Percentiles rank a stretch among this genome's conserved stretches.
These are phyloP conservation scores for Lethrus apterus DNA, from an alignment of 1,140 invertebrate species.

Conservation along the genomic window DNA sequence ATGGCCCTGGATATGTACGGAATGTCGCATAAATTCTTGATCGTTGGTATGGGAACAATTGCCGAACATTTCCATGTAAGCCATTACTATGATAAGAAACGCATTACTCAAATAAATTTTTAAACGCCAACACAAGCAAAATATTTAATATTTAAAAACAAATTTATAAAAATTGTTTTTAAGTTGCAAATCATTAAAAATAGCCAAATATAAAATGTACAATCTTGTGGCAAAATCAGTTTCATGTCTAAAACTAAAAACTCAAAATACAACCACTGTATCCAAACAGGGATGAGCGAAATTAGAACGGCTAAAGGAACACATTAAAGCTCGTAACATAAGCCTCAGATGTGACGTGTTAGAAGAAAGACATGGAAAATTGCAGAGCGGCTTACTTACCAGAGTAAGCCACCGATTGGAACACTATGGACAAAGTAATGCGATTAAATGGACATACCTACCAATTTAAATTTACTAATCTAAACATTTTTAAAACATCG, in stretches of 20 bases:
- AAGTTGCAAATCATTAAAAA: too few relatives aligned
- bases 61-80: slow-evolving; percentile 92
- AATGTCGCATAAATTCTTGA: slow-evolving; percentile 72
- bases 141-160: too few relatives aligned
- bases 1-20: slow-evolving; percentile 62
- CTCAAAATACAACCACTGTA: too few relatives aligned
- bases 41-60: slow-evolving; percentile 71
- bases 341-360: too few relatives aligned
- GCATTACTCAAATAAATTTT: too few relatives aligned
- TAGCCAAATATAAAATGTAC: too few relatives aligned
- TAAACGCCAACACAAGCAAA: too few relatives aligned
- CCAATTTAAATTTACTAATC: neutral
- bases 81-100: slow-evolving; percentile 67
- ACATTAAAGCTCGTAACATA: neutral
- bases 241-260: too few relatives aligned
- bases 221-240: too few relatives aligned
- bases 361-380: slow-evolving; percentile 3
- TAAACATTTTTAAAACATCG: slow-evolving; percentile 12
- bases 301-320: neutral
- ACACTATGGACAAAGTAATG: slow-evolving; percentile 56
- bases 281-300: too few relatives aligned
- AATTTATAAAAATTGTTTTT: too few relatives aligned
- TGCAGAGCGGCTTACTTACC: slow-evolving; percentile 60
- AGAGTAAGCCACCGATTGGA: slow-evolving; percentile 89
- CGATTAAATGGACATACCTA: neutral